phyloP scores from a whole-genome alignment of 2,797 vertebrate genomes.

The Eleutherodactylus coqui region DNA sequence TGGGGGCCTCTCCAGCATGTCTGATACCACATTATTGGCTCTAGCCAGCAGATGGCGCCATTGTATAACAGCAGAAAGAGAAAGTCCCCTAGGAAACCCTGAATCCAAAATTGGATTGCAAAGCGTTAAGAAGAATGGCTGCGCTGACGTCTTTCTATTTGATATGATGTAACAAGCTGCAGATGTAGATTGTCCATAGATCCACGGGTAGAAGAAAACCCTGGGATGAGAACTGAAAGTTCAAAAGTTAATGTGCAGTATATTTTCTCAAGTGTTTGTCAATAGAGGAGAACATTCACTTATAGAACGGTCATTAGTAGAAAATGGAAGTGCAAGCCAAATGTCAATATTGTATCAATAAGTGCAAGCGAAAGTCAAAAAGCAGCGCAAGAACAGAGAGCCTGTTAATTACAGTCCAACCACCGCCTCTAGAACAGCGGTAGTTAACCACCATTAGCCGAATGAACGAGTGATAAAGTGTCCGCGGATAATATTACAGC shows the following conservation, averaged over 20 bases:
- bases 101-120: too few relatives aligned
- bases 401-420: constrained; percentile 35
- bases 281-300: constrained; percentile 31
- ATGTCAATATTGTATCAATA: too few relatives aligned
- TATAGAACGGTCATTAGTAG: constrained; percentile 1
- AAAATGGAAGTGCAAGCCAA: constrained; percentile 44
- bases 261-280: neutral
- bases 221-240: neutral
- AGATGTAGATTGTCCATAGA: neutral
- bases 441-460: constrained; percentile 60
- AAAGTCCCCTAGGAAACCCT: too few relatives aligned
- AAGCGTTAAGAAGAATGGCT: too few relatives aligned
- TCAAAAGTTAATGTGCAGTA: neutral
- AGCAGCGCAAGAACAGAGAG: neutral
- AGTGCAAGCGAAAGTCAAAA: too few relatives aligned
- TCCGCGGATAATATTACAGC: constrained; percentile 57
- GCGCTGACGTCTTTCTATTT: too few relatives aligned
- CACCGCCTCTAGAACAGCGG: constrained; percentile 7
- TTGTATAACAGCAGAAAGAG: too few relatives aligned
- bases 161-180: too few relatives aligned
- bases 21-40: too few relatives aligned
- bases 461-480: constrained; percentile 51
- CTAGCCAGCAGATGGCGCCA: too few relatives aligned
- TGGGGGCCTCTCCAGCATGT: too few relatives aligned
- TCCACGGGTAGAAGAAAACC: neutral